phyloP scores from a whole-genome alignment of 2,797 vertebrate genomes.

The Hirundo rustica region DNA sequence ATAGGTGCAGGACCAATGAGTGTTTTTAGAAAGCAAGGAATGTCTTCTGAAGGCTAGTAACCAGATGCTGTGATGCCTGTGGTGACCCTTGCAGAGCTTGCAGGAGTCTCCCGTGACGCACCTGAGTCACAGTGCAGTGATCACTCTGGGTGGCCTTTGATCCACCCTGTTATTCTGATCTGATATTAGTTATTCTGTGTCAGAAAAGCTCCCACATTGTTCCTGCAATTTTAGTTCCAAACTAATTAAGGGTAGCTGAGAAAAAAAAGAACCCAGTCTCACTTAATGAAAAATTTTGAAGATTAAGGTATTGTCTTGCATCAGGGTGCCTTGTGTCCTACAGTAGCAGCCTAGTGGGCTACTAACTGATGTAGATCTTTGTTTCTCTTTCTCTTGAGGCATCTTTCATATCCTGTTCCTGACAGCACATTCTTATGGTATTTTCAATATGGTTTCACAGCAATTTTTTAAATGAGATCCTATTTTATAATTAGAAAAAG shows the following conservation, averaged over 20 bases:
- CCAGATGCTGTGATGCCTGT: background rate
- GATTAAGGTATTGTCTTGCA: background rate
- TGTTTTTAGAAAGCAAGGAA: background rate
- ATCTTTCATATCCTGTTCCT: background rate
- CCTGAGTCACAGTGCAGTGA: background rate
- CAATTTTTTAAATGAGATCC: background rate
- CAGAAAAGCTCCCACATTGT: background rate
- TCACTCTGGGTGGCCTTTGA: background rate
- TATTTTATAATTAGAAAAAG: background rate
- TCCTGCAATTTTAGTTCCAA: background rate
- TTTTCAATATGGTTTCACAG: background rate
- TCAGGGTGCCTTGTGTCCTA: background rate
- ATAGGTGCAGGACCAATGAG: background rate
- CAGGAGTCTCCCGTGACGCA: rapidly evolving
- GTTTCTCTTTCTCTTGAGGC: background rate
- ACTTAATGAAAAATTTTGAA: background rate
- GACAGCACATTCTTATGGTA: background rate
- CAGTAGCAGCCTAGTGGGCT: background rate
- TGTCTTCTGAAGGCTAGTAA: background rate
- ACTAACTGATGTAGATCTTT: background rate
- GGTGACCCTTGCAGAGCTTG: background rate
- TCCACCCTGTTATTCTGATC: background rate
- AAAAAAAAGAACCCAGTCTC: background rate
- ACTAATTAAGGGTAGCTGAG: background rate
- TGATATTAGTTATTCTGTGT: background rate